These are phyloP conservation scores for Megastigmus dorsalis DNA, from an alignment of 2,888 invertebrate genomes.

Conservation along the genomic window DNA sequence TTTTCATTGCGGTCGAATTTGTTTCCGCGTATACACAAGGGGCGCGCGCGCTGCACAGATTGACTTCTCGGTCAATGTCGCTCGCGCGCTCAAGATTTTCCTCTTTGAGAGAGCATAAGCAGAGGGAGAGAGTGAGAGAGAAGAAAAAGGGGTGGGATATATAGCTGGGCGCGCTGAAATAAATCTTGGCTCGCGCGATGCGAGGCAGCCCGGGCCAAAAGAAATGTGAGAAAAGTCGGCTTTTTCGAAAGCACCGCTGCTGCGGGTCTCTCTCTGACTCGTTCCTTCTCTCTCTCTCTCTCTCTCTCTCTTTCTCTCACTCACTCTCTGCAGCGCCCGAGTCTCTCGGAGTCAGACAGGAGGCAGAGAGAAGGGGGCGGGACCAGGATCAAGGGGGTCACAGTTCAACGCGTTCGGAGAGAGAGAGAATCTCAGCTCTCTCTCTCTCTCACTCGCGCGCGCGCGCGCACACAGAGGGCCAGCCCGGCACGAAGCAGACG, in stretches of 20 bases:
- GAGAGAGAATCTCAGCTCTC: constrained; percentile 55
- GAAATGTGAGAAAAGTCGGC: constrained; percentile 57
- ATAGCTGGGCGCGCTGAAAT: not conserved
- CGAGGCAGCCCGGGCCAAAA: not conserved
- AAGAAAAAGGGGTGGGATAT: not conserved
- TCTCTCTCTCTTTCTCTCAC: constrained; percentile 35
- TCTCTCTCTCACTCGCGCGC: no score
- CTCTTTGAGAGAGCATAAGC: no score
- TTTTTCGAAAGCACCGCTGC: constrained; percentile 38
- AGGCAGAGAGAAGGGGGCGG: constrained; percentile 38
- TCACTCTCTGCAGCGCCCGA: constrained; percentile 40
- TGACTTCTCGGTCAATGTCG: not conserved
- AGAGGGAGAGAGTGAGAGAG: not conserved
- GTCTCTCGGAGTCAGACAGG: no score
- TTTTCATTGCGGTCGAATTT: not conserved
- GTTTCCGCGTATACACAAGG: constrained; percentile 8
- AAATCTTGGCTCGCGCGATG: not conserved
- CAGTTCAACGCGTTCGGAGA: constrained; percentile 66
- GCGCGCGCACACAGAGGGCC: no score
- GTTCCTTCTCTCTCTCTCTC: constrained; percentile 20
- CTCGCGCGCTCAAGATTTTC: not conserved
- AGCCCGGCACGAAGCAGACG: constrained; percentile 45
- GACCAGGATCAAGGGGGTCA: constrained; percentile 59
- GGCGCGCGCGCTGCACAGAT: not conserved
- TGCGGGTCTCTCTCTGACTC: constrained; percentile 8